A percentile compares a stretch with the other conserved stretches of the same genome.
Conservation (phyloP, 2,797 vertebrate species). For the Pipistrellus nathusii region DNA sequence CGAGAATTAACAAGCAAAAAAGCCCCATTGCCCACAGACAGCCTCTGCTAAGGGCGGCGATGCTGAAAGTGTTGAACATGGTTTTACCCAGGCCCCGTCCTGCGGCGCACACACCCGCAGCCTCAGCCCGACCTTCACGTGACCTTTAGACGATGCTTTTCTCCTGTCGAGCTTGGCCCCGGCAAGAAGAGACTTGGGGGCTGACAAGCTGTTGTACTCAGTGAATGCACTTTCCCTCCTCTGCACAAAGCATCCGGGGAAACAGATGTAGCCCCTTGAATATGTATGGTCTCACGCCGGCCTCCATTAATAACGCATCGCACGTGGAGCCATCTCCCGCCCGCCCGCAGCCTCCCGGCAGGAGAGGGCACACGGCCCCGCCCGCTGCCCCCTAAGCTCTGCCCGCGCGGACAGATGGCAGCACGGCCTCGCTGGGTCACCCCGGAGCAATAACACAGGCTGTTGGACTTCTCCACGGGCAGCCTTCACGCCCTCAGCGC, state of each 20-base stretch:
- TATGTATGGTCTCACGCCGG: conserved; percentile 69
- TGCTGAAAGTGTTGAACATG: rapidly evolving
- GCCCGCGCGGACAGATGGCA: conserved; percentile 59
- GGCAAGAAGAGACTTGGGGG: conserved; percentile 8
- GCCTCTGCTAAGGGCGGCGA: rapidly evolving
- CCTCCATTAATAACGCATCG: conserved; percentile 73
- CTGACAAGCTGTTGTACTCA: conserved; percentile 55
- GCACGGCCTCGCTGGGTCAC: background rate
- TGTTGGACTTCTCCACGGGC: conserved; percentile 61
- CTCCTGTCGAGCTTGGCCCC: background rate
- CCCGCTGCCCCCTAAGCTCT: background rate
- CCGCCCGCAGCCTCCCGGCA: background rate
- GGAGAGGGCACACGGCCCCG: background rate
- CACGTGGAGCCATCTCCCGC: background rate
- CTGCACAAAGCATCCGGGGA: conserved; percentile 39
- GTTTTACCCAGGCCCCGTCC: background rate
- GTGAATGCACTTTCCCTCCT: conserved; percentile 46
- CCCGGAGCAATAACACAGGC: conserved; percentile 38
- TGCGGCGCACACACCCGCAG: too few relatives aligned
- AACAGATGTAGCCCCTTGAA: conserved; percentile 69
- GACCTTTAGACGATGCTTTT: background rate
- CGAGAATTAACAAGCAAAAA: background rate
- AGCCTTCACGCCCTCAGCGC: conserved; percentile 45
- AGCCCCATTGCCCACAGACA: background rate
- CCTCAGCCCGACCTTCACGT: background rate